Percentiles rank a stretch among this genome's conserved stretches.
Evolutionary conservation across 2,113 vertebrate species (phyloP).

Genomic region (Calyptomena viridis): DNA sequence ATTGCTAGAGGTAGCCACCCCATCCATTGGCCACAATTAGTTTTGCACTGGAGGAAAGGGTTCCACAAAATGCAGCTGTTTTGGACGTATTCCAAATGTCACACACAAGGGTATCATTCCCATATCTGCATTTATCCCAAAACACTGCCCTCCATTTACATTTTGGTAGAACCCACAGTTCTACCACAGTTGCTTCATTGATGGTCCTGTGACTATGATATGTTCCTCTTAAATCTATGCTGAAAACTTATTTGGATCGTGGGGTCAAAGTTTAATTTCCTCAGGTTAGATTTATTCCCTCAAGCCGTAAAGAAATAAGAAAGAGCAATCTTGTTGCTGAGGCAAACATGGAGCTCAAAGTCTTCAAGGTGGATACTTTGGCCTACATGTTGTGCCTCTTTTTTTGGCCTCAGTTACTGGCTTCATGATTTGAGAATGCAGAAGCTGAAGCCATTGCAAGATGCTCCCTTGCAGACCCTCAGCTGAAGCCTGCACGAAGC

Average conservation of each 20-base stretch:
- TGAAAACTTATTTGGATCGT: constrained; percentile 50
- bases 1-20: neutral
- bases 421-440: neutral
- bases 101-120: neutral
- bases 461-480: neutral
- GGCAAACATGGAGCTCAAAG: neutral
- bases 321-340: neutral
- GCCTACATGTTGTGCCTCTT: neutral
- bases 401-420: neutral
- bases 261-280: constrained; percentile 46
- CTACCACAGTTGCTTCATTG: too few relatives aligned
- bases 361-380: neutral
- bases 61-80: neutral
- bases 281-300: constrained; percentile 31
- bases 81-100: constrained; percentile 1
- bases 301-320: constrained; percentile 1
- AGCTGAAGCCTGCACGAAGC: neutral
- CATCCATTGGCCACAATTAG: neutral
- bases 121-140: neutral
- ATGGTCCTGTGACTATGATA: neutral
- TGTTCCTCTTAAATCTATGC: constrained; percentile 27
- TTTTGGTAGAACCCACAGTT: constrained; percentile 13
- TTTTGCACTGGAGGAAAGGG: neutral
- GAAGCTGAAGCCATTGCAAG: neutral
- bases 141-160: neutral